Base-by-base conservation (phyloP, 2,113 vertebrate species). In the Antigone vipio region DNA sequence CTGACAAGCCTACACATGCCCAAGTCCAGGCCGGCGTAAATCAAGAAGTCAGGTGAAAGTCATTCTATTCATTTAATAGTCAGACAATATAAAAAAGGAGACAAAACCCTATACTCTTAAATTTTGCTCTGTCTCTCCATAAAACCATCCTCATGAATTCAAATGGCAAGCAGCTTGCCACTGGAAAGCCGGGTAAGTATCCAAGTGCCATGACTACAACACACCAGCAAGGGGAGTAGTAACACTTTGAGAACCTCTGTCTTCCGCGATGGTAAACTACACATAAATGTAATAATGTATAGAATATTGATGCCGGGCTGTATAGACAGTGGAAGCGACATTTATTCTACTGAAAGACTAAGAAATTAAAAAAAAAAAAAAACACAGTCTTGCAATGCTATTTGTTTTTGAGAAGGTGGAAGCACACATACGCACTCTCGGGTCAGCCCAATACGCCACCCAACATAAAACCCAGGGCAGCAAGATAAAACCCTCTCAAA, bases 211-310 rank as follows among this genome's bases (percentile, higher is more conserved):
- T 98, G 97, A 75, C 97, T 52, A 21, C 35, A 88, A 55, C 5
- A 49, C 27, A 67, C 98, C 98, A 98, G 98, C 95, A 98, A 97
- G 98, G 96, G 98, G 98, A 97, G 98, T 63, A 97, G 95, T 98
- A 98, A 98, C 98, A 97, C 98, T 98, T 98, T 42, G 77, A 95
- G 97, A 98, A 68, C 95, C 73, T 85, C 72, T 29, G 22, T 83
- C 68, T 88, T 44, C 81, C 3, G 63, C 23, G 10, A 14, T 4
- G 50, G 26, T 10, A 91, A 96, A 69, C 93, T 94, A 32, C 1
- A 89, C 42, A 45, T 60, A 87, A 87, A 82, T 24, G 60, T 64
- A 90, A 77, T 14, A 24, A 77, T 5, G 67, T 49, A 88, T 13
- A 49, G 74, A 79, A 85, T 87, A 88, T 63, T 75, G 85, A 94